Evolutionary conservation across 2,797 vertebrate genomes (phyloP).

Genomic region (Enteromius thamalakanensis): DNA sequence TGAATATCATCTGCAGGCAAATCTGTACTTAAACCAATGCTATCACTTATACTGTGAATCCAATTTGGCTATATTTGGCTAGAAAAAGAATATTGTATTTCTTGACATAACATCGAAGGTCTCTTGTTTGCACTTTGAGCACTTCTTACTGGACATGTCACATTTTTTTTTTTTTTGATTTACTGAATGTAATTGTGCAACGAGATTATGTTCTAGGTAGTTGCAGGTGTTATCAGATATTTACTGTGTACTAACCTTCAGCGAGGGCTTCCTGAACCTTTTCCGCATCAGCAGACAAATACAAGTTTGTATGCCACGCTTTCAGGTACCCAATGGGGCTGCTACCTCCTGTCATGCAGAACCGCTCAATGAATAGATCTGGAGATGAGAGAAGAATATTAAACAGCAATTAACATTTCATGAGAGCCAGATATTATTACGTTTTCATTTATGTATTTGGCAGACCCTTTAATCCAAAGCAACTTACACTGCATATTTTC

Average conservation of each 20-base stretch:
- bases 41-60: constrained; percentile 15
- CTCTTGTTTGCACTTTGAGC: background rate
- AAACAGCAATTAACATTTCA: constrained; percentile 10
- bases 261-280: constrained; percentile 94
- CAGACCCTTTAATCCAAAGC: background rate
- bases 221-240: constrained; percentile 14
- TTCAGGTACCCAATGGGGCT: constrained; percentile 96
- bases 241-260: constrained; percentile 84
- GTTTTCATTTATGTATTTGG: background rate
- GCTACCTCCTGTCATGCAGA: constrained; percentile 97
- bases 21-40: background rate
- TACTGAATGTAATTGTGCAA: background rate
- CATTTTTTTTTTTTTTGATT: background rate
- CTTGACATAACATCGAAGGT: background rate
- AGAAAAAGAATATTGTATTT: background rate
- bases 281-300: constrained; percentile 91
- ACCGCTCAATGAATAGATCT: constrained; percentile 97
- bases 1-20: background rate
- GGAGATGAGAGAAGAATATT: constrained; percentile 49
- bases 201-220: background rate
- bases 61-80: background rate
- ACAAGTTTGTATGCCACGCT: constrained; percentile 96
- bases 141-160: background rate
- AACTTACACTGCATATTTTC: background rate
- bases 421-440: background rate